Base-by-base conservation (phyloP, 1,140 invertebrate species). In the Matsumurasca onukii region DNA sequence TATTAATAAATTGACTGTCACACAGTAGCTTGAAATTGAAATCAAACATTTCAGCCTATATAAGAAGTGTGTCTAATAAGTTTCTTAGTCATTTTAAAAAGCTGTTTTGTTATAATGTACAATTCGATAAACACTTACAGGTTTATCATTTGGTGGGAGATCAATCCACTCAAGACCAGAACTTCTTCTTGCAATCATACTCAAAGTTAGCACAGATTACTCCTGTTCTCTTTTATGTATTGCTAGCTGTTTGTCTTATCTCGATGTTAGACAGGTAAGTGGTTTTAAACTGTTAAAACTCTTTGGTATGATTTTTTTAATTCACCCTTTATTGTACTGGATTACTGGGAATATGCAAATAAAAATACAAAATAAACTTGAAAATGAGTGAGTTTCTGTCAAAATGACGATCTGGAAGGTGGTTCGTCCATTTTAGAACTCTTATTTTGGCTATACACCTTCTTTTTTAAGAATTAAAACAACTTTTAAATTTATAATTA, bases 211-310 rank as follows among this genome's bases (percentile, higher is more conserved):
- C 62, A n/a, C 3, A 45, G 13, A 45, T 65, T 17, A 29, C 62
- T 5, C 62, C 62, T 9, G n/a, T 45, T 24, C 24, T 45, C 3
- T 65, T 65, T 27, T 65, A 65, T 25, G 27, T 65, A 3, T 39
- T 65, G 1, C 24, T 65, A 22, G 62, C 62, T 24, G 20, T 65
- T 45, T 65, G 62, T 65, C n/a, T 65, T 2, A 24, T 65, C 1
- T 65, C 62, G 1, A 25, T 65, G 31, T 65, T 65, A 45, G 62
- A 65, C 25, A 39, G 62, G 62, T 65, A 65, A 65, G 31, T 22
- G n/a, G n/a, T 45, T 45, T 45, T 45, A 9, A 45, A n/a, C n/a
- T 45, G n/a, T 12, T 45, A 12, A n/a, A 45, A 12, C n/a, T 45
- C n/a, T 45, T 45, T 45, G 9, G n/a, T 45, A 12, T 45, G 39